Conservation (phyloP, 2,113 vertebrate species). For the Callorhinus ursinus region DNA sequence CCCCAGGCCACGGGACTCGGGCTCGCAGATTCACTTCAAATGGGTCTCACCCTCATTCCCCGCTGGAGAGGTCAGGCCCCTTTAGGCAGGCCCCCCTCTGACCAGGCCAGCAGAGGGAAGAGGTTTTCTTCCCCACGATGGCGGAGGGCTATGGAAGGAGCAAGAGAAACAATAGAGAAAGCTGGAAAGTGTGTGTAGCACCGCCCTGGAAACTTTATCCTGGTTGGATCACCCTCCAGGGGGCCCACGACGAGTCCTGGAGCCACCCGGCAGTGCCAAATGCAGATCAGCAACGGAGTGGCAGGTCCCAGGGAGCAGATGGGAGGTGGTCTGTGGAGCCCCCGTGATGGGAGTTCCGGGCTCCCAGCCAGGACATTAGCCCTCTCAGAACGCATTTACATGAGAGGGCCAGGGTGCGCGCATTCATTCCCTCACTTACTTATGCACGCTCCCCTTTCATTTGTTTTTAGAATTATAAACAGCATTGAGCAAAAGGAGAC, state of each 20-base stretch:
- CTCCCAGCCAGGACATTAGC: rapidly evolving
- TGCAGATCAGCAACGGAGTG: background rate
- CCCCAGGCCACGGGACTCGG: background rate
- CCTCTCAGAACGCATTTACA: rapidly evolving
- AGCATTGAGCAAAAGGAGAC: background rate
- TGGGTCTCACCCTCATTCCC: background rate
- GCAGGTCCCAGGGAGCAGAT: too few species aligned
- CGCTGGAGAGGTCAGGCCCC: background rate
- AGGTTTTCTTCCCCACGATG: background rate
- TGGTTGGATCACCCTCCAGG: background rate
- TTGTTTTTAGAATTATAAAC: background rate
- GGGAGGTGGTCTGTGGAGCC: background rate
- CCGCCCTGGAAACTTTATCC: background rate
- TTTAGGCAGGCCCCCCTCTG: background rate
- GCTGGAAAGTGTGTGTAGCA: rapidly evolving
- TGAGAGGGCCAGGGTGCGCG: background rate
- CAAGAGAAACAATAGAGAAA: background rate
- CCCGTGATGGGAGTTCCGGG: rapidly evolving
- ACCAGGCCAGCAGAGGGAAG: background rate
- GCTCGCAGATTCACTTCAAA: background rate
- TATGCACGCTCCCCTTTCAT: background rate
- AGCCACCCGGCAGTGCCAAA: background rate
- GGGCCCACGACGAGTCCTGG: background rate
- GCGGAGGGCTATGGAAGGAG: background rate
- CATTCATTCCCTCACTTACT: background rate